Base-by-base conservation (phyloP, 2,113 vertebrate species). In the Anhinga anhinga region DNA sequence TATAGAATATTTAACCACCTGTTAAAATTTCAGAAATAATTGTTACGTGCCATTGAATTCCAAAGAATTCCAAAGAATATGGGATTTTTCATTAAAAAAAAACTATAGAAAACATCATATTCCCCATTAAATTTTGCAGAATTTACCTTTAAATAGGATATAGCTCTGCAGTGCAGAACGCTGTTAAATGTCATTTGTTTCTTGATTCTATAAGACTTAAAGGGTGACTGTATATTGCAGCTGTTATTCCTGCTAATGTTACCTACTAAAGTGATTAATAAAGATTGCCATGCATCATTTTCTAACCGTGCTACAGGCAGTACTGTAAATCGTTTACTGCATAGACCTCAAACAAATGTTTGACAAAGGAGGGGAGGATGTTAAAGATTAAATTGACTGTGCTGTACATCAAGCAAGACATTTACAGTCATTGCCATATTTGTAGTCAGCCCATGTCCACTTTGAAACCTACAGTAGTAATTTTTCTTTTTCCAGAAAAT, bases 401-500 rank as follows among this genome's bases (percentile, higher is more conserved):
- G 80, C 40, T 82, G 82, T 96, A 92, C 71, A 76, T 93, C 86
- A 85, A 78, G 82, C 40, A 56, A 95, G 94, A 92, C 90, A 93
- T 79, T 88, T 95, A 77, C 42, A 73, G 74, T 91, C 86, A 80
- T 95, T 93, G 77, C 91, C 44, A 16, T 96, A 77, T 93, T 96
- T 81, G 91, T 55, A 87, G 45, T 82, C 93, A 96, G 88, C 30
- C 74, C 65, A 40, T 97, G 95, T 95, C 89, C 66, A 84, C 61
- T 96, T 90, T 53, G 45, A 96, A 97, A 97, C 34, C 58, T 70
- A 52, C 36, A 77, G 86, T 30, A 67, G 40, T 86, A 78, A 91
- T 96, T 93, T 97, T 94, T 95, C 94, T 95, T 93, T 93, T 97
- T 94, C 85, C 70, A 90, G 71, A 82, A 93, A 97, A 94, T 94